These are phyloP conservation scores for Pseudomyrmex concolor DNA, from an alignment of 1,140 invertebrate species.

Conservation along the genomic window DNA sequence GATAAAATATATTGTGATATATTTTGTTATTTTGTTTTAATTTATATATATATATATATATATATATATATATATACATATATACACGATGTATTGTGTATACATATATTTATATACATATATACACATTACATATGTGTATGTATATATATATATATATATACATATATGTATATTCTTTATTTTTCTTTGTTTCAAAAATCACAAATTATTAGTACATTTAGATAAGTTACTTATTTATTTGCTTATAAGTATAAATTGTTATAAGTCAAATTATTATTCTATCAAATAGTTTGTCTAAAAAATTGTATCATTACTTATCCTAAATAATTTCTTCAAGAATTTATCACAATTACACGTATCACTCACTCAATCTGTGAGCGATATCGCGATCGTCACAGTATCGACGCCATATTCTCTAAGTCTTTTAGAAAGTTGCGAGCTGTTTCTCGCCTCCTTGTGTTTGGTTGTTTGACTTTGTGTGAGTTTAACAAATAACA, in stretches of 20 bases:
- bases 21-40: too few species aligned
- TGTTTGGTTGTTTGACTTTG: constrained; percentile 16
- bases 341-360: constrained; percentile 13
- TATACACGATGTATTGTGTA: too few species aligned
- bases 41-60: too few species aligned
- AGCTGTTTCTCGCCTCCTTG: background rate
- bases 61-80: too few species aligned
- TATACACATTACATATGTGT: too few species aligned
- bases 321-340: background rate
- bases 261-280: background rate
- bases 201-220: too few species aligned
- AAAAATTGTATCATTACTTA: background rate
- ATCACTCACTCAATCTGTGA: constrained; percentile 46
- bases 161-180: too few species aligned
- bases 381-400: background rate
- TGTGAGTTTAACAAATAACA: constrained; percentile 4
- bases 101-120: too few species aligned
- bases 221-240: too few species aligned
- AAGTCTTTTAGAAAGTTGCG: background rate
- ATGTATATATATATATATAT: too few species aligned
- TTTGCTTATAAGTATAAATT: background rate
- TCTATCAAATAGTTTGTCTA: background rate
- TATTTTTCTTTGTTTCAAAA: too few species aligned
- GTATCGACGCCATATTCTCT: constrained; percentile 36
- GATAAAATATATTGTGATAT: too few species aligned